Percentiles rank a stretch among this genome's conserved stretches.
Conservation (phyloP, 2,888 invertebrate genomes). For the Sepiola atlantica region DNA sequence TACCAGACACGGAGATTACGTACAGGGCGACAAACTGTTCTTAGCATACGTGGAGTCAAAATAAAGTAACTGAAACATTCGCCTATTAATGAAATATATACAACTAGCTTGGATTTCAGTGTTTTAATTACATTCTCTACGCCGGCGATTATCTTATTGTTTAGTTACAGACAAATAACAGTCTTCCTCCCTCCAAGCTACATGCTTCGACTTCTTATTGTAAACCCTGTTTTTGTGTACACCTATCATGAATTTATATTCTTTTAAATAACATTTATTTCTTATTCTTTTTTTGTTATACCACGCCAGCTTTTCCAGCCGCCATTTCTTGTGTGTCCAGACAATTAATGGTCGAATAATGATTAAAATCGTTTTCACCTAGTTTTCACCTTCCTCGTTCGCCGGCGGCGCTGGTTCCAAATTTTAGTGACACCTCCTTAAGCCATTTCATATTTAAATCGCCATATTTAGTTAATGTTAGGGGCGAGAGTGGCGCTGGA, state of each 20-base stretch:
- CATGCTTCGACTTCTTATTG: background rate
- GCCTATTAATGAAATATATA: too few relatives aligned
- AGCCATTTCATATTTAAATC: background rate
- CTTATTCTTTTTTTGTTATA: background rate
- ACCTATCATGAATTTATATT: background rate
- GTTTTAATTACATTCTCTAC: too few relatives aligned
- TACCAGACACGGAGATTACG: too few relatives aligned
- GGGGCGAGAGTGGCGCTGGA: background rate
- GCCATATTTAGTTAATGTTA: background rate
- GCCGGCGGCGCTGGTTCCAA: background rate
- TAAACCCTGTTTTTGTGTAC: background rate
- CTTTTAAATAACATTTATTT: background rate
- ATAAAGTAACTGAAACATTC: too few relatives aligned
- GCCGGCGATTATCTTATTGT: too few relatives aligned
- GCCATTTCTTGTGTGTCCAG: background rate
- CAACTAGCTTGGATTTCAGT: too few relatives aligned
- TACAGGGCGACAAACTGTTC: too few relatives aligned
- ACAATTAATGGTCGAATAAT: background rate
- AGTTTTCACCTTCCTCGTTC: background rate
- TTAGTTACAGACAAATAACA: too few relatives aligned
- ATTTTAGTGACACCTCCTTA: slow-evolving; percentile 32
- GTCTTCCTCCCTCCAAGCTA: too few relatives aligned
- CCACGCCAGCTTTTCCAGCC: background rate
- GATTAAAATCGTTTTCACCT: slow-evolving; percentile 21
- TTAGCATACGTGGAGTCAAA: too few relatives aligned